phyloP scores from a whole-genome alignment of 2,888 invertebrate species.

The Platycheirus albimanus region DNA sequence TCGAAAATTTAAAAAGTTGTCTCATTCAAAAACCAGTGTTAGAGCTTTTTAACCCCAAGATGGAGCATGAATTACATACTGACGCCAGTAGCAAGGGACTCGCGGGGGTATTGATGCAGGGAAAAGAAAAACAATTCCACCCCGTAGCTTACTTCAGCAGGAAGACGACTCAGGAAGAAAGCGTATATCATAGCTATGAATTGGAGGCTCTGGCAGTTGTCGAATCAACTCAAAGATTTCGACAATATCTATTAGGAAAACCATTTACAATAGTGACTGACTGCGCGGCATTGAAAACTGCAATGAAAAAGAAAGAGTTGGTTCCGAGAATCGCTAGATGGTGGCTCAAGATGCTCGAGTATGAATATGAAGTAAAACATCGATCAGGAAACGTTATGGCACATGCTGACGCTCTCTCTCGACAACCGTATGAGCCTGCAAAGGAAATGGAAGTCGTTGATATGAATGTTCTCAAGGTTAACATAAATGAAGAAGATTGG shows the following conservation, averaged over 20 bases:
- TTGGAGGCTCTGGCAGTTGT: conserved; percentile 21
- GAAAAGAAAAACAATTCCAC: neutral
- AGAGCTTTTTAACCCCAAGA: neutral
- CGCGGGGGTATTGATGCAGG: neutral
- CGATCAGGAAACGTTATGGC: conserved; percentile 24
- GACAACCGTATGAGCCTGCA: conserved; percentile 1
- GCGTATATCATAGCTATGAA: conserved; percentile 30
- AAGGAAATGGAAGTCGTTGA: conserved; percentile 1
- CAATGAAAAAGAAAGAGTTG: conserved; percentile 23
- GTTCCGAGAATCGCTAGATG: conserved; percentile 17
- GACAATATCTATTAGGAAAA: conserved; percentile 17
- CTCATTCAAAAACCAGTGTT: neutral
- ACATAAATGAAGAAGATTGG: conserved; percentile 15
- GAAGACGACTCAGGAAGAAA: conserved; percentile 12
- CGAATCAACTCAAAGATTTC: conserved; percentile 15
- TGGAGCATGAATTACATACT: neutral
- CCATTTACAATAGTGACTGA: conserved; percentile 1
- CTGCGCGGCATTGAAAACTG: conserved; percentile 12
- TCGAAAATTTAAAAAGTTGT: neutral
- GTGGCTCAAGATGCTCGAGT: conserved; percentile 12
- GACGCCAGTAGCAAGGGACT: neutral
- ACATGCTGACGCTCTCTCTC: conserved; percentile 30
- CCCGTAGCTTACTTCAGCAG: conserved; percentile 10
- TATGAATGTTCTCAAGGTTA: conserved; percentile 24
- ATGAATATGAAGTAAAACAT: conserved; percentile 16